These are phyloP conservation scores for Leptinotarsa rubiginosa DNA, from an alignment of 2,888 invertebrate species.

Conservation along the genomic window DNA sequence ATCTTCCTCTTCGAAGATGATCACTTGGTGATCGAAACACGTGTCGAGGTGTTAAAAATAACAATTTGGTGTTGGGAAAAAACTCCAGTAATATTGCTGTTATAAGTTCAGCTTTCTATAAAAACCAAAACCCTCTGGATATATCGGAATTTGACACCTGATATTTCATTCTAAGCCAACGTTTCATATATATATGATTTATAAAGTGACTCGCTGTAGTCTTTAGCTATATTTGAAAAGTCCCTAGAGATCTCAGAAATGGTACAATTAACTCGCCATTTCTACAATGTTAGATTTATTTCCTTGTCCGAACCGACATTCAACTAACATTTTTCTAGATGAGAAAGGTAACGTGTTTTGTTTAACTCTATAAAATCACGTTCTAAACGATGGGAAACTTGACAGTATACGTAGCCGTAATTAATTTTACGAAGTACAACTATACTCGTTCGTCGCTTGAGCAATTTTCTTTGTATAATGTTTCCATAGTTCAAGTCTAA, in stretches of 20 bases:
- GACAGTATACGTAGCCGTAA: background rate
- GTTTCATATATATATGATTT: too few species aligned
- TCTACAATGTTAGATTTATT: background rate
- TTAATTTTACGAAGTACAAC: background rate
- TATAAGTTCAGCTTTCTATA: too few species aligned
- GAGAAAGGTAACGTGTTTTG: constrained; percentile 3
- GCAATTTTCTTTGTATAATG: constrained; percentile 2
- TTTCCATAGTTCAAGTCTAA: background rate
- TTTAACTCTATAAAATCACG: background rate
- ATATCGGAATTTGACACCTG: too few species aligned
- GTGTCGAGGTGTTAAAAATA: too few species aligned
- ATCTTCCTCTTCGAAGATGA: too few species aligned
- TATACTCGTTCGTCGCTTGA: background rate
- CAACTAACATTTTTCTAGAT: background rate
- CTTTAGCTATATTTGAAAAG: background rate
- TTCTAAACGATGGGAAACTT: constrained; percentile 7
- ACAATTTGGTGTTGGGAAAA: too few species aligned
- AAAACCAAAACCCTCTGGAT: too few species aligned
- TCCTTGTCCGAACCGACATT: background rate
- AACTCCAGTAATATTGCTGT: too few species aligned
- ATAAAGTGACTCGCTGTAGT: too few species aligned
- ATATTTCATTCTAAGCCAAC: too few species aligned
- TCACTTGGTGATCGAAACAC: too few species aligned
- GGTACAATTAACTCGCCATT: background rate
- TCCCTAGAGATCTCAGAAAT: background rate